Evolutionary conservation across 2,888 invertebrate genomes (phyloP), one percentile per base, ranked within the genome.

Genomic region (Catocala sponsa): DNA sequence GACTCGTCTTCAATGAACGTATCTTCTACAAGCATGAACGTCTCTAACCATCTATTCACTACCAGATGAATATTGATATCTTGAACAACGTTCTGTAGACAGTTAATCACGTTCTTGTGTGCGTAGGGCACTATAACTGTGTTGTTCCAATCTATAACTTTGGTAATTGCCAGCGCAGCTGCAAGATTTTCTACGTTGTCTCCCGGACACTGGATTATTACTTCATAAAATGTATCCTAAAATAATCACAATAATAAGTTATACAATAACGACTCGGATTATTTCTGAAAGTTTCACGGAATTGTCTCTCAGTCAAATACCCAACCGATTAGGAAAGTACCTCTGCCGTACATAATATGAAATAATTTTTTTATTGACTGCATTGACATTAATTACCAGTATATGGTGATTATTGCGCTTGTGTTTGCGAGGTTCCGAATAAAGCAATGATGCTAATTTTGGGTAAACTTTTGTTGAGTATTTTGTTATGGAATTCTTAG

Each of bases 61-160:
- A 6, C 59, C 49, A 82, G 54, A 7, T 73, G 70, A 6, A 80
- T 41, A 25, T 78, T 58, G 1, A 80, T 61, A 10, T 77, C 70
- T 10, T 56, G 2, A 4, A 65, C 61, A 0, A 85, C 51, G 42
- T 65, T 72, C 25, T 71, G 65, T 2, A 89, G 52, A 46, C 79
- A 78, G n/a, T 80, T 72, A n/a, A 71, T 62, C 0, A 87, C 68
- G n/a, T 86, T 70, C 10, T 68, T 41, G 0, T 77, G 79, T 0
- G 70, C 74, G 47, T 74, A 89, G 0, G 88, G 82, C 0, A 87
- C 52, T 9, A 71, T 61, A 0, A 84, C 59, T 25, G 42, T 11
- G 63, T 68, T 71, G 1, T 55, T 72, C 88, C 89, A 90, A 57
- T 90, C 79, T 52, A 91, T 83, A 0, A 85, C 1, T 46, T 85